Conservation (phyloP, 2,797 vertebrate species). For the Hafferia zeledoni region DNA sequence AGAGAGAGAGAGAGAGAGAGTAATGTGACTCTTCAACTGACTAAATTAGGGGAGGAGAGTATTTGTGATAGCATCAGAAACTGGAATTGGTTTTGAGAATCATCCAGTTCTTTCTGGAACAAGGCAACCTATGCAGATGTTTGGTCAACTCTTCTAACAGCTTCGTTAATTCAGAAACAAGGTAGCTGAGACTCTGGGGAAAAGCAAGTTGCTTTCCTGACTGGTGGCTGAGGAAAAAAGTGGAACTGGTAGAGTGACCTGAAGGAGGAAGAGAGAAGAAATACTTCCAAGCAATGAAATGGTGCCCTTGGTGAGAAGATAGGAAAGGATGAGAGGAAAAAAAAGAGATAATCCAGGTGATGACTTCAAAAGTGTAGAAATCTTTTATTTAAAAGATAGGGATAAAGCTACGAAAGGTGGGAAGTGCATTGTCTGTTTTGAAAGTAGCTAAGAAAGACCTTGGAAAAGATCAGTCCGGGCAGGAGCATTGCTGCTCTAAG, state of each 20-base stretch:
- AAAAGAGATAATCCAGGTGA: neutral
- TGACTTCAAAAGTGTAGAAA: neutral
- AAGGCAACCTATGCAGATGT: neutral
- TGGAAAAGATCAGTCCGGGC: constrained; percentile 20
- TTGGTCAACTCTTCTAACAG: neutral
- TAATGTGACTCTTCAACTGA: neutral
- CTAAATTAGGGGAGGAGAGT: neutral
- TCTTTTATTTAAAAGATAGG: neutral
- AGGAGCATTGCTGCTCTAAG: neutral
- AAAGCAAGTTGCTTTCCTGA: neutral
- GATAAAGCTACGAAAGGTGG: neutral
- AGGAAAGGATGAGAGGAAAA: neutral
- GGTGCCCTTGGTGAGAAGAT: neutral
- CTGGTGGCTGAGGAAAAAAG: neutral
- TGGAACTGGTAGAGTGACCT: neutral
- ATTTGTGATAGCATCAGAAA: neutral
- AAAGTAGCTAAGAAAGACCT: constrained; percentile 6
- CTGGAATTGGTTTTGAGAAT: neutral
- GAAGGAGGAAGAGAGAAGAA: neutral
- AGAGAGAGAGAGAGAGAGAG: neutral
- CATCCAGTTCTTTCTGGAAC: neutral
- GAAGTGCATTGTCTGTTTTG: constrained; percentile 9
- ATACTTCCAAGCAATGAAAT: neutral
- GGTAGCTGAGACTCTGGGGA: neutral
- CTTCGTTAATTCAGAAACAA: neutral